Percentiles rank a stretch among this genome's conserved stretches.
phyloP scores from a whole-genome alignment of 1,140 invertebrate species.

The Caenorhabditis inopinata region DNA sequence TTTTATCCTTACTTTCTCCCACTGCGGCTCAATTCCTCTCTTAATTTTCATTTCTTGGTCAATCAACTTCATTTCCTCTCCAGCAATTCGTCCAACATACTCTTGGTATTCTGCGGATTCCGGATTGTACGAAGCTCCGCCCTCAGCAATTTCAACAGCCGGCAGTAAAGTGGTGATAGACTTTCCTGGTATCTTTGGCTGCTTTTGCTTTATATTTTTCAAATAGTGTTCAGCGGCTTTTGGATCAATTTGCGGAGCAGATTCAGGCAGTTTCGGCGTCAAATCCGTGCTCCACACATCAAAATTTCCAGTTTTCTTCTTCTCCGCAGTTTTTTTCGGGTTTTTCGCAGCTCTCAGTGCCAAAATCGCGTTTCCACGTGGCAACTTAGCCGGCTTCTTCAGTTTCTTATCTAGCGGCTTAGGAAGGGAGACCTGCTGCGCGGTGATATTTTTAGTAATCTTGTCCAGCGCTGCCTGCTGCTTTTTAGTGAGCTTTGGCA shows the following conservation, averaged over 20 bases:
- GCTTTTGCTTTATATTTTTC: constrained; percentile 42
- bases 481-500: background rate
- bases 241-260: constrained; percentile 4
- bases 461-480: constrained; percentile 40
- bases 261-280: background rate
- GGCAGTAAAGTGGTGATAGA: constrained; percentile 36
- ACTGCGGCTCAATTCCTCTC: constrained; percentile 20
- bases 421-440: background rate
- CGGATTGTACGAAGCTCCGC: constrained; percentile 48
- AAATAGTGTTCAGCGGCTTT: constrained; percentile 40
- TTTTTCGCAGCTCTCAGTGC: background rate
- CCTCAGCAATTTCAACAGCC: constrained; percentile 24
- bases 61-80: constrained; percentile 38
- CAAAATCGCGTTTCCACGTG: background rate
- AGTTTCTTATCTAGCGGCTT: background rate
- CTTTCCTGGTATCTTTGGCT: constrained; percentile 36
- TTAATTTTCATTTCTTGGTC: constrained; percentile 14
- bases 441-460: constrained; percentile 3
- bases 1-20: constrained; percentile 28
- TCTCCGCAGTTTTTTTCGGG: background rate
- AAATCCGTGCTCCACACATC: constrained; percentile 43
- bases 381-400: background rate
- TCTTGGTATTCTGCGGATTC: constrained; percentile 39
- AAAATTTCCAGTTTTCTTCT: background rate
- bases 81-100: constrained; percentile 40